Conservation (phyloP, 2,888 invertebrate genomes). For the Gisinianus flammeolus region DNA sequence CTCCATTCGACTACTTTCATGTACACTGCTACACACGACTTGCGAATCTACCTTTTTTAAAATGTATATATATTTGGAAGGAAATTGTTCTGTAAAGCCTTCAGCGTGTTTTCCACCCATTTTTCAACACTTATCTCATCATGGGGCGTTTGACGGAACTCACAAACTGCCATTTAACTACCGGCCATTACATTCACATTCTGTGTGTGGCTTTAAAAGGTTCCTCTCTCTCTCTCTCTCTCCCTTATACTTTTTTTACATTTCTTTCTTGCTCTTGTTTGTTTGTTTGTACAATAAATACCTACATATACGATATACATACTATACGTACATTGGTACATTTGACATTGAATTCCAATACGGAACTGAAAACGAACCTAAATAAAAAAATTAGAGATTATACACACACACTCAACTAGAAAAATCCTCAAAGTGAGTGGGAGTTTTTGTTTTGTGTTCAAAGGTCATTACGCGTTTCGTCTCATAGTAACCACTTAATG, state of each 20-base stretch:
- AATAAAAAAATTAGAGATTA: background rate
- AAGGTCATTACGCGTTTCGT: background rate
- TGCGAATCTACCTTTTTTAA: no score
- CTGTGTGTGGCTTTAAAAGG: background rate
- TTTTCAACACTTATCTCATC: constrained; percentile 52
- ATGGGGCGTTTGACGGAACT: constrained; percentile 33
- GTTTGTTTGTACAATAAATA: no score
- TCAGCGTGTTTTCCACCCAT: constrained; percentile 54
- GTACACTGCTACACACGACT: no score
- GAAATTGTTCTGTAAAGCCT: background rate
- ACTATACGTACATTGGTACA: background rate
- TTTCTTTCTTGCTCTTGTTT: no score
- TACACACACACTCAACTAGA: background rate
- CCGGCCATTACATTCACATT: constrained; percentile 17
- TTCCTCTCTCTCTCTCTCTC: background rate
- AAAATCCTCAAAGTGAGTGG: no score
- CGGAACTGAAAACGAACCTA: background rate
- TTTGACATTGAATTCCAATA: no score
- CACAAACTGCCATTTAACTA: constrained; percentile 26
- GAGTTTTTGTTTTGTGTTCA: background rate
- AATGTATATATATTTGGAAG: background rate
- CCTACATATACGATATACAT: background rate
- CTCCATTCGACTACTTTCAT: no score
- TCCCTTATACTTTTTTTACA: no score
- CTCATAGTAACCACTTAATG: no score